phyloP scores from a whole-genome alignment of 1,140 invertebrate species.

The Bombus vancouverensis region DNA sequence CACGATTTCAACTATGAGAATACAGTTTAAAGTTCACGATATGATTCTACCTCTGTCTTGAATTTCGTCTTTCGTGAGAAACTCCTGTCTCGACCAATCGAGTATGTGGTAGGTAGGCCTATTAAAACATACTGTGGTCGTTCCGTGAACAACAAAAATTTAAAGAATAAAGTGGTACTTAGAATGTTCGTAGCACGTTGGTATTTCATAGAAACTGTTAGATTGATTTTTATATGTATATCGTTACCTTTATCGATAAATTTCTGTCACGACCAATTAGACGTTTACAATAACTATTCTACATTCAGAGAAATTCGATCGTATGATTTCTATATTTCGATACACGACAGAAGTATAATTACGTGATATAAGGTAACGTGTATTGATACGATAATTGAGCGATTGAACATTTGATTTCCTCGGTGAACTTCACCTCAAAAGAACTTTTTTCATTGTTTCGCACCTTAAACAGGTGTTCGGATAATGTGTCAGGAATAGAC shows the following conservation, averaged over 20 bases:
- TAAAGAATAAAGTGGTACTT: background rate
- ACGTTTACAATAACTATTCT: conserved; percentile 14
- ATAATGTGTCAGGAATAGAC: background rate
- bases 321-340: background rate
- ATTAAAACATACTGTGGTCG: conserved; percentile 15
- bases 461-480: background rate
- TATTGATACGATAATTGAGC: background rate
- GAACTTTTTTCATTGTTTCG: background rate
- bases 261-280: conserved; percentile 46
- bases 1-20: background rate
- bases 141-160: background rate
- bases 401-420: conserved; percentile 2
- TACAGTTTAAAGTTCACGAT: background rate
- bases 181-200: conserved; percentile 18
- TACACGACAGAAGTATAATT: background rate
- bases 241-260: conserved; percentile 24
- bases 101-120: conserved; percentile 29
- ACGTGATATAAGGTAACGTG: background rate
- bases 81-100: conserved; percentile 15
- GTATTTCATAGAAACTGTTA: conserved; percentile 12
- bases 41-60: conserved; percentile 12
- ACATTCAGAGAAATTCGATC: background rate
- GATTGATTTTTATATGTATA: conserved; percentile 31
- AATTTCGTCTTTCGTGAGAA: background rate
- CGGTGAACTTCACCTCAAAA: conserved; percentile 13